These are phyloP conservation scores for Sylvilagus floridanus DNA, from an alignment of 2,797 vertebrate genomes.

Conservation along the genomic window DNA sequence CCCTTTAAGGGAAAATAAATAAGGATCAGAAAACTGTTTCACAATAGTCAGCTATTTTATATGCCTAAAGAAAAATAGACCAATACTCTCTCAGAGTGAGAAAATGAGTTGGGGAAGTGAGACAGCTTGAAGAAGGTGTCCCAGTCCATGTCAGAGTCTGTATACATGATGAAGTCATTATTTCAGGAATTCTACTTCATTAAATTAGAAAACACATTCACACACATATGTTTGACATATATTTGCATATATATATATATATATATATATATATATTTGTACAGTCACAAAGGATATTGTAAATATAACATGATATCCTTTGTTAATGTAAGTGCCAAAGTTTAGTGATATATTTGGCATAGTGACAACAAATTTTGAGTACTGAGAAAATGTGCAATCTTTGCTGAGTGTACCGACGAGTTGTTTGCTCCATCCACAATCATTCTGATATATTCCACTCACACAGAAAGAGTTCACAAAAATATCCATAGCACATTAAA, in stretches of 20 bases:
- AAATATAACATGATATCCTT: too few species aligned
- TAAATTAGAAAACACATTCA: not conserved
- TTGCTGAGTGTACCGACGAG: slow-evolving; percentile 54
- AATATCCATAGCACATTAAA: slow-evolving; percentile 59
- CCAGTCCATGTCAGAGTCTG: not conserved
- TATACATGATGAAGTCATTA: not conserved
- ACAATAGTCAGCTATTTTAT: not conserved
- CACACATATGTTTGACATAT: too few species aligned
- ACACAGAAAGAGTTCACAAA: slow-evolving; percentile 36
- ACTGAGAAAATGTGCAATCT: slow-evolving; percentile 50
- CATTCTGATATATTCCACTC: slow-evolving; percentile 62
- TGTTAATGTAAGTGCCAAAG: slow-evolving; percentile 29
- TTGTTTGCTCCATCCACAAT: slow-evolving; percentile 49
- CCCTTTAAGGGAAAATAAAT: not conserved
- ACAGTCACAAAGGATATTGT: not conserved
- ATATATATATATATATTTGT: too few species aligned
- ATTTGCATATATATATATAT: too few species aligned
- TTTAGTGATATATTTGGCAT: slow-evolving; percentile 55
- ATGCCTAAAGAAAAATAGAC: not conserved
- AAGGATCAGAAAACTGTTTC: not conserved
- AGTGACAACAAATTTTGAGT: slow-evolving; percentile 62
- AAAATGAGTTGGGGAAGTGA: not conserved
- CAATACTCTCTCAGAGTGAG: not conserved
- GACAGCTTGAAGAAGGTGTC: not conserved
- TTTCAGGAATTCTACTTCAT: not conserved